Evolutionary conservation across 2,113 vertebrate genomes (phyloP).

Genomic region (Oreochromis aureus): DNA sequence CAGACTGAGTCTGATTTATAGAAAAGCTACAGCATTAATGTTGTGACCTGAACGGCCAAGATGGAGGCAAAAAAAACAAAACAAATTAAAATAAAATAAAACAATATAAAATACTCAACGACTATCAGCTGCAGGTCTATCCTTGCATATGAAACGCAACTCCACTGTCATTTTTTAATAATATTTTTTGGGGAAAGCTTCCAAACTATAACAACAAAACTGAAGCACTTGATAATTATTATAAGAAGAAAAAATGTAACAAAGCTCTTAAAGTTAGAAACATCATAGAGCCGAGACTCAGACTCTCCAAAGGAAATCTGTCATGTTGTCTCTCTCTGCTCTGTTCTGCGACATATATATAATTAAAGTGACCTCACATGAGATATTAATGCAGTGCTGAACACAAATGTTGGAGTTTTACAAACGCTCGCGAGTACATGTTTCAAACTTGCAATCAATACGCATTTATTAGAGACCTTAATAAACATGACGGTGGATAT

Average conservation of each 20-base stretch:
- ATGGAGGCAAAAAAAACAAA: neutral
- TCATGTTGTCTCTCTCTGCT: neutral
- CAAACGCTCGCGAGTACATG: neutral
- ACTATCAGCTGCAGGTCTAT: neutral
- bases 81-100: neutral
- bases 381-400: neutral
- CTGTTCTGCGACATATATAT: neutral
- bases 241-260: neutral
- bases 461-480: neutral
- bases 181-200: neutral
- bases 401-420: neutral
- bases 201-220: neutral
- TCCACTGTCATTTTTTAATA: neutral
- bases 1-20: conserved; percentile 64
- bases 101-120: neutral
- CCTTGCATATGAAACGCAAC: neutral
- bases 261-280: neutral
- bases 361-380: neutral
- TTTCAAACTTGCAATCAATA: neutral
- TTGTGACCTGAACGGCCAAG: neutral
- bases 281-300: neutral
- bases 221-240: neutral
- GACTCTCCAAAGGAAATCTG: neutral
- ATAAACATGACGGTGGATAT: neutral
- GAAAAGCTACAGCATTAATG: neutral